phyloP scores from a whole-genome alignment of 1,140 invertebrate genomes.

The Argopecten irradians region DNA sequence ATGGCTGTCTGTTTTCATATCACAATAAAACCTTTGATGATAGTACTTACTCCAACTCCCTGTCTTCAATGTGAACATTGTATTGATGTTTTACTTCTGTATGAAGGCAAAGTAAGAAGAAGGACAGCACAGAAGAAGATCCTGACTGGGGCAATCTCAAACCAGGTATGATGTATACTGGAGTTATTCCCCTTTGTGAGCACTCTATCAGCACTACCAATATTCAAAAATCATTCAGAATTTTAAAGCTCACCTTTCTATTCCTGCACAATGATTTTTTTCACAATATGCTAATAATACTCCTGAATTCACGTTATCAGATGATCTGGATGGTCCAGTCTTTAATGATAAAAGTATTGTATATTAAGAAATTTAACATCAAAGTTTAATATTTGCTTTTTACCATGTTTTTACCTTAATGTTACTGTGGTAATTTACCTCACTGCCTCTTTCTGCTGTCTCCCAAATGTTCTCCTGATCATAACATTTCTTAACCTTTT shows the following conservation, averaged over 20 bases:
- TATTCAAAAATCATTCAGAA: neutral
- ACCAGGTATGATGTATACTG: constrained; percentile 64
- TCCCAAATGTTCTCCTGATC: neutral
- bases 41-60: neutral
- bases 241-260: neutral
- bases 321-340: neutral
- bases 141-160: constrained; percentile 89
- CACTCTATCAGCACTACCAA: neutral
- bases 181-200: neutral
- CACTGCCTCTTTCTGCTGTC: too few relatives aligned
- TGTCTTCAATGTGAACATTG: neutral
- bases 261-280: neutral
- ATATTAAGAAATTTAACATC: too few relatives aligned
- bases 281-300: constrained; percentile 35
- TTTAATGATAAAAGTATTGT: too few relatives aligned
- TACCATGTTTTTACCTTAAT: too few relatives aligned
- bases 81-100: constrained; percentile 25
- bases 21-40: neutral
- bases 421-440: too few relatives aligned
- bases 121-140: constrained; percentile 91
- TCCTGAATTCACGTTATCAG: constrained; percentile 37
- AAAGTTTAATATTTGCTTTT: too few relatives aligned
- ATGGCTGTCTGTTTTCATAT: neutral
- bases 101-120: constrained; percentile 92
- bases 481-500: neutral